Conservation (phyloP, 2,888 invertebrate species). For the Heliconius sara region DNA sequence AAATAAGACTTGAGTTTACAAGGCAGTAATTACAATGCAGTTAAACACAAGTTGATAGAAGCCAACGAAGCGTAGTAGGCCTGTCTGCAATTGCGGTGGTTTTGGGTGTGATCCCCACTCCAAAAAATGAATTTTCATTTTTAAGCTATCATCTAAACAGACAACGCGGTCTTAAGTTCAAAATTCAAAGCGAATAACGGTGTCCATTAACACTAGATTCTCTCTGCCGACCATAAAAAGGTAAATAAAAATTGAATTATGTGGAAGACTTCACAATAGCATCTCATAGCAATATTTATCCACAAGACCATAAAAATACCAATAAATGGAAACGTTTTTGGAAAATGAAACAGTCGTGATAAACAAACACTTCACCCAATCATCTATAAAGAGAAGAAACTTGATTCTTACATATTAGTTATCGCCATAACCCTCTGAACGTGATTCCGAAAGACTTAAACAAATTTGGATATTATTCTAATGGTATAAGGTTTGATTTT, state of each 20-base stretch:
- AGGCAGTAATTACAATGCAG: too few relatives aligned
- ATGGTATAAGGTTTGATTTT: neutral
- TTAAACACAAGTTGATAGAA: too few relatives aligned
- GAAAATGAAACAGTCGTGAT: conserved; percentile 54
- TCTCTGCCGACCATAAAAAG: neutral
- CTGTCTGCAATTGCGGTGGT: too few relatives aligned
- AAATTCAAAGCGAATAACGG: too few relatives aligned
- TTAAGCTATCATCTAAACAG: too few relatives aligned
- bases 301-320: neutral
- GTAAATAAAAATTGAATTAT: too few relatives aligned
- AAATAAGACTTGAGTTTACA: too few relatives aligned
- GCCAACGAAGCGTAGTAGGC: too few relatives aligned
- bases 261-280: neutral
- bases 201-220: neutral
- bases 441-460: neutral
- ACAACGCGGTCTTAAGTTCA: too few relatives aligned
- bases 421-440: conserved; percentile 59
- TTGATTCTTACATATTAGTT: conserved; percentile 69
- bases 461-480: conserved; percentile 3
- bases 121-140: too few relatives aligned
- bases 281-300: neutral
- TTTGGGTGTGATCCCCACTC: too few relatives aligned
- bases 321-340: conserved; percentile 46
- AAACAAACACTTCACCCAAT: conserved; percentile 61
- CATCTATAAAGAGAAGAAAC: conserved; percentile 57